Base-by-base conservation (phyloP, 2,113 vertebrate species). In the Strigops habroptila region DNA sequence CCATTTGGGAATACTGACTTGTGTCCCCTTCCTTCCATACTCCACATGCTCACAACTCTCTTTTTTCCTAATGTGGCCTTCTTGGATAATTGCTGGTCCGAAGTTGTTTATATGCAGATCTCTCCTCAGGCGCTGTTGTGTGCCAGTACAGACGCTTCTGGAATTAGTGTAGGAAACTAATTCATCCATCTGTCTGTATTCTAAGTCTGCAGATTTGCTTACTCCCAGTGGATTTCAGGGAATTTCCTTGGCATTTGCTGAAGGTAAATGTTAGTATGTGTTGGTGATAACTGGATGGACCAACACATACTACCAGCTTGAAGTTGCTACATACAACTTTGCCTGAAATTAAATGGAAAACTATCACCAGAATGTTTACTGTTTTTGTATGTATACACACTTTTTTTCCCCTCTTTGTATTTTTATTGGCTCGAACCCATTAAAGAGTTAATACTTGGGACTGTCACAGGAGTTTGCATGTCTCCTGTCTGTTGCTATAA, bases 301-400 rank as follows among this genome's bases (percentile, higher is more conserved):
- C 57, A 59, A 35, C 33, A 59, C 33, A 15, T 59, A n/a, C 22
- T 59, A 24, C 33, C 57, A 59, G 15, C 57, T 67, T 69, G 67
- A 69, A 93, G 46, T 62, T 48, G 23, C 75, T 70, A 30, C 9
- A 11, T 69, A 16, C 23, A 39, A 4, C 1, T 2, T 87, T 79
- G 33, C 52, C 62, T 91, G 48, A 77, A 92, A 86, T 91, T 35
- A 73, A 49, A 28, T 69, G 86, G 44, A 65, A 76, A 69, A 65
- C 49, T 69, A 5, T 49, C n/a, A 44, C 19, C 27, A 17, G 16
- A 60, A 62, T 49, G 18, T 28, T 93, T 62, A 60, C 15, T 39
- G 6, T 0, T 71, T 65, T 79, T 74, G 33, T 3, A 0, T 44
- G 9, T 1, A 27, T 4, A 18, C 5, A 30, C 1, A 25, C 4